A percentile compares a stretch with the other conserved stretches of the same genome.
Evolutionary conservation across 2,888 invertebrate genomes (phyloP).

Genomic region (Lottia scabra): DNA sequence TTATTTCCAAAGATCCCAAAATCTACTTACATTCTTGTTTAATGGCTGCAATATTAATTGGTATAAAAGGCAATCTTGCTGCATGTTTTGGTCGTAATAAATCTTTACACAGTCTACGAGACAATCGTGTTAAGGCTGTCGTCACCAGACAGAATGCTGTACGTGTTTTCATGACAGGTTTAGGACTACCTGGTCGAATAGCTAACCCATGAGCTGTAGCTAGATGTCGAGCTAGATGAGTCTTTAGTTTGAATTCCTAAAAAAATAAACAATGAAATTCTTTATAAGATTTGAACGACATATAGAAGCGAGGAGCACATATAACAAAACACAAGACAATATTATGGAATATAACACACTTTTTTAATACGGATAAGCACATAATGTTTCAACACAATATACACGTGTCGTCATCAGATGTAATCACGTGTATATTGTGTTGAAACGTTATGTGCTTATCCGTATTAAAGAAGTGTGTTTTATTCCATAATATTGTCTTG

Average conservation of each 20-base stretch:
- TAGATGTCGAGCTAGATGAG: conserved; percentile 93
- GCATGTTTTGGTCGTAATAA: conserved; percentile 84
- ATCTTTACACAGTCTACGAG: conserved; percentile 86
- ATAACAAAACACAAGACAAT: no score
- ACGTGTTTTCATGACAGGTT: conserved; percentile 96
- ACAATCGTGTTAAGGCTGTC: conserved; percentile 90
- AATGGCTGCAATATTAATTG: conserved; percentile 76
- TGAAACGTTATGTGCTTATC: no score
- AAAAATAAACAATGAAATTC: conserved; percentile 12
- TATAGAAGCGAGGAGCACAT: no score
- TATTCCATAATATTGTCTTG: no score
- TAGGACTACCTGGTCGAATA: conserved; percentile 81
- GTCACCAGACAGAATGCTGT: conserved; percentile 94
- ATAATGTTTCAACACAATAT: no score
- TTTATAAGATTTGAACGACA: no score
- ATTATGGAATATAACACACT: no score
- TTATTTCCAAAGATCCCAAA: no score
- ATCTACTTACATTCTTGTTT: conserved; percentile 84
- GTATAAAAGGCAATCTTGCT: conserved; percentile 85
- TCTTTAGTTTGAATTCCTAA: conserved; percentile 91
- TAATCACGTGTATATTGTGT: no score
- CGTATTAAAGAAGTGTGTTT: no score
- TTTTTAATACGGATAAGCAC: no score
- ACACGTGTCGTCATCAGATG: no score
- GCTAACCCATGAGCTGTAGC: conserved; percentile 88